These are phyloP conservation scores for Caenorhabditis drosophilae DNA, from an alignment of 2,888 invertebrate genomes.

Conservation along the genomic window DNA sequence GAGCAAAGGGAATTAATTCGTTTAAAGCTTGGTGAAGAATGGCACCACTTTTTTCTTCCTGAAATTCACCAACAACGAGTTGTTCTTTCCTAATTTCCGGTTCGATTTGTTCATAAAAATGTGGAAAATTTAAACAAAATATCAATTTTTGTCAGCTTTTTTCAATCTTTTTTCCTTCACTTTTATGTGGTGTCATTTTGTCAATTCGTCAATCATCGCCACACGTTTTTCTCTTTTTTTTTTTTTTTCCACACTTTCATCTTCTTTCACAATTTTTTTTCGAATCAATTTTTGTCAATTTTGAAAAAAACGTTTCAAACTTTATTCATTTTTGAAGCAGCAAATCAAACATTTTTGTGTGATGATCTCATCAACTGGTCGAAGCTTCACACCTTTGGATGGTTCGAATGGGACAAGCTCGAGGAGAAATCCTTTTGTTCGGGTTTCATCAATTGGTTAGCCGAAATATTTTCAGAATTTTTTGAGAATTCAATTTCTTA, in stretches of 20 bases:
- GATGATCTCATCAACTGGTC: slow-evolving; percentile 28
- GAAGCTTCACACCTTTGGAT: slow-evolving; percentile 30
- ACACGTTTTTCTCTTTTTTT: slow-evolving; percentile 24
- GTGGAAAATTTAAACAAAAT: background rate
- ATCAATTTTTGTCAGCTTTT: background rate
- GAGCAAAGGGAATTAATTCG: too few relatives aligned
- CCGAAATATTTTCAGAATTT: slow-evolving; percentile 1
- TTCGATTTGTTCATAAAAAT: background rate
- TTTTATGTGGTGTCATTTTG: background rate
- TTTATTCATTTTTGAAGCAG: background rate
- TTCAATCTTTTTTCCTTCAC: background rate
- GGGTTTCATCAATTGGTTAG: slow-evolving; percentile 25
- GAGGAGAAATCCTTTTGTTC: slow-evolving; percentile 32
- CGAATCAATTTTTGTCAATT: too few relatives aligned
- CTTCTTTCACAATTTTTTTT: background rate
- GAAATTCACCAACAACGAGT: background rate
- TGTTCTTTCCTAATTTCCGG: background rate
- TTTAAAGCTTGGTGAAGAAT: background rate
- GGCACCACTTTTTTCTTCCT: background rate
- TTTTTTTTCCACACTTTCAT: background rate
- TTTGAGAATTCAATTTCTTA: background rate
- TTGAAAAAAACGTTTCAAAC: background rate
- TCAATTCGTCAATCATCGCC: slow-evolving; percentile 25
- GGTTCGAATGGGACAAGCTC: slow-evolving; percentile 35
- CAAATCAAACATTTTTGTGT: slow-evolving; percentile 2